Base-by-base conservation (phyloP, 2,888 invertebrate genomes). In the Lobophora halterata region DNA sequence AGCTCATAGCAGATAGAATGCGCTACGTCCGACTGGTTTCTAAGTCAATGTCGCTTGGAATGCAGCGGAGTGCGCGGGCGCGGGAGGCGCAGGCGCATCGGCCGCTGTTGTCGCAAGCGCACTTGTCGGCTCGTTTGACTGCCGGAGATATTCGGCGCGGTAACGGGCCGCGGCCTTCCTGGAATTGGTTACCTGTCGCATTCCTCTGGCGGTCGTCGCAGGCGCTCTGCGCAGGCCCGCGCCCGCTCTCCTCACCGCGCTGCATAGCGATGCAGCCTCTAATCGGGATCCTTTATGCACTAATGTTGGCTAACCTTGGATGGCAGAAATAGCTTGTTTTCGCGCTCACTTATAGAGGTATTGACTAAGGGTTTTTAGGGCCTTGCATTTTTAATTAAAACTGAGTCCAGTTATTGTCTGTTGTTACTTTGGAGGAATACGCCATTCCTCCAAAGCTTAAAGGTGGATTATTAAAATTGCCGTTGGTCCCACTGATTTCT, bases 141-240 rank as follows among this genome's bases (percentile, higher is more conserved):
- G 81, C 71, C 70, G 73, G 81, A 83, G 85, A 85, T 85, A 83
- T 86, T 86, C 85, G 86, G 85, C 85, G 80, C 85, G 76, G 85
- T 86, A 86, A 86, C 86, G 86, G 86, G 76, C 81, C 83, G 75
- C 77, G 82, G 85, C 85, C 85, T 87, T 86, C 86, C 82, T 75
- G 85, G 86, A 86, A 87, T 80, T 77, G 83, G 83, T 82, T 87
- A 87, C 86, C 86, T 87, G 86, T 83, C 78, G 83, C 86, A 86
- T 86, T 86, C 86, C 83, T 71, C 57, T 68, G 78, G 71, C 78
- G 79, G 81, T 61, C 73, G 71, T 63, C 60, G 68, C 72, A 55
- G 63, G 63, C 59, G 66, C 68, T 52, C 58, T 60, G 55, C 27
- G 25, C 38, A 8, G 18, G 42, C 49, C 39, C 53, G 24, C 54